These are phyloP conservation scores for Himalopsyche phryganea DNA, from an alignment of 1,140 invertebrate genomes.

Conservation along the genomic window DNA sequence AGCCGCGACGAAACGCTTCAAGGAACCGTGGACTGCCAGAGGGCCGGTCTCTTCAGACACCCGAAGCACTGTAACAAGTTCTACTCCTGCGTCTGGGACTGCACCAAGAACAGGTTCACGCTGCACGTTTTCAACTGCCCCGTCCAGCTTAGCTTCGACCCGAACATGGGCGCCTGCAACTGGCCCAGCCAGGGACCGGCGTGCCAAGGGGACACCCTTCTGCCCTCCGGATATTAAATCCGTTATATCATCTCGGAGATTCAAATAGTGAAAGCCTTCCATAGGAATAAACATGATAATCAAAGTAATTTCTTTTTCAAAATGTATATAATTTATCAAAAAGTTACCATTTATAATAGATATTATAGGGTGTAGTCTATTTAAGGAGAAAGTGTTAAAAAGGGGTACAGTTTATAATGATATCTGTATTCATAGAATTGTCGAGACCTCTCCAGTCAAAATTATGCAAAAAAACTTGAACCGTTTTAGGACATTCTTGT, in stretches of 20 bases:
- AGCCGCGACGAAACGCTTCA: constrained; percentile 57
- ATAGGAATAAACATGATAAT: too few relatives aligned
- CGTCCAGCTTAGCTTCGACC: constrained; percentile 75
- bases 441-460: too few relatives aligned
- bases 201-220: constrained; percentile 67
- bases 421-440: too few relatives aligned
- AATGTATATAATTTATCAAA: too few relatives aligned
- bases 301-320: too few relatives aligned
- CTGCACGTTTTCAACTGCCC: constrained; percentile 79
- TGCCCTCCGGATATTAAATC: constrained; percentile 53
- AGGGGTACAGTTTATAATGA: too few relatives aligned
- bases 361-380: too few relatives aligned
- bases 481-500: too few relatives aligned
- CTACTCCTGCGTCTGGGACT: constrained; percentile 81
- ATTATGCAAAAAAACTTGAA: too few relatives aligned
- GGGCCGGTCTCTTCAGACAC: constrained; percentile 78
- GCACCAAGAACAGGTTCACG: constrained; percentile 73
- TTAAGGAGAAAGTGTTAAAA: too few relatives aligned
- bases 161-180: constrained; percentile 71
- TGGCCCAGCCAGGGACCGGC: constrained; percentile 78
- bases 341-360: too few relatives aligned
- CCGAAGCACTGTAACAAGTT: constrained; percentile 81
- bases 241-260: background rate
- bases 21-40: constrained; percentile 65
- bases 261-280: too few relatives aligned